Evolutionary conservation across 2,113 vertebrate species (phyloP), one percentile per base, ranked within the genome.

Genomic region (Uropsilus gracilis): DNA sequence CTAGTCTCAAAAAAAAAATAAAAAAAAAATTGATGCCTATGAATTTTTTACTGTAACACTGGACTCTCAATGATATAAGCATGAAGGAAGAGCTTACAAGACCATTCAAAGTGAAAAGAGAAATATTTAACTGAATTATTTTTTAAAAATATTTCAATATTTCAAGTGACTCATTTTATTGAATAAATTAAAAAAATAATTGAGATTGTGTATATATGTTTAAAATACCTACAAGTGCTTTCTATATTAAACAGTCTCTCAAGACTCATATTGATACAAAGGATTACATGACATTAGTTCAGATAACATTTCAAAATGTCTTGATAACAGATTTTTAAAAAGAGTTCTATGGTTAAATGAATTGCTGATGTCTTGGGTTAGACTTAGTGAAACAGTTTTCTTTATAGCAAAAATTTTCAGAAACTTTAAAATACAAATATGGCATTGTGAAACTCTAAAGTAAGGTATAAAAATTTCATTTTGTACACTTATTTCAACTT

Each of bases 361-460:
- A 46, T 57, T 77, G 18, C 16, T 10, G 69, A 4, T 68, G 24
- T 81, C 9, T 26, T 81, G 22, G 18, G 10, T 92, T 83, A 71
- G 14, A 69, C 7, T 37, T 73, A 34, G 59, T 78, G 39, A 81
- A 90, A 61, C 6, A 66, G 4, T 11, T 42, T 90, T 80, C 39
- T 77, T 88, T 72, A 68, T 11, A 68, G 18, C 8, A 84, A 84
- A 87, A 57, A n/a, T 84, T 89, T 80, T 81, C 46, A 89, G 20
- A 92, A 96, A 61, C 24, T 76, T 75, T 81, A 75, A 90, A 91
- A 68, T 84, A 13, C 39, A 95, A 66, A 53, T 22, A 59, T 24
- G 26, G 24, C 32, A 80, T 53, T 76, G 30, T 76, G 48, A 89
- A 72, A 53, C 32, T 55, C 9, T 87, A 63, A 86, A 68, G 76